phyloP scores from a whole-genome alignment of 1,140 invertebrate species.

The Bombus polaris region DNA sequence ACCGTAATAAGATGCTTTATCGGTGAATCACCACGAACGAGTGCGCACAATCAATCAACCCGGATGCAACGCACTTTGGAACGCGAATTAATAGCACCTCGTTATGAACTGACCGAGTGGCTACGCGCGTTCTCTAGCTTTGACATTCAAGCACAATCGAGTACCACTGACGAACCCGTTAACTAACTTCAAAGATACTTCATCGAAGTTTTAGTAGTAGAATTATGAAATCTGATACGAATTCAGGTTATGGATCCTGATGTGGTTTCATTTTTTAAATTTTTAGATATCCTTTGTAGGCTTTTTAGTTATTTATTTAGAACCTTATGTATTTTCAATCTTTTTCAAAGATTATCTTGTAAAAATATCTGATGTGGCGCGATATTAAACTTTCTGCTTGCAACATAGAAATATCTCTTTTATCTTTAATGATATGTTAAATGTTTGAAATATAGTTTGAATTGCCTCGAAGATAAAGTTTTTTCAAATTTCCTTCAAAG shows the following conservation, averaged over 20 bases:
- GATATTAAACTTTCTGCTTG: too few relatives aligned
- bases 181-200: neutral
- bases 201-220: neutral
- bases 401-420: too few relatives aligned
- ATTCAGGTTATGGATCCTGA: neutral
- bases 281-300: too few relatives aligned
- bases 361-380: too few relatives aligned
- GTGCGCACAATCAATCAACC: conserved; percentile 30
- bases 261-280: neutral
- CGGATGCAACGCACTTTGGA: neutral
- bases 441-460: neutral
- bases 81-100: conserved; percentile 33
- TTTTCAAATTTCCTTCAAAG: neutral
- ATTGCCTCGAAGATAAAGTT: neutral
- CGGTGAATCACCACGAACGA: conserved; percentile 21
- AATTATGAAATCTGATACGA: neutral
- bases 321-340: too few relatives aligned
- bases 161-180: neutral
- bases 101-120: neutral
- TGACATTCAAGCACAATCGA: neutral
- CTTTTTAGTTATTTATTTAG: too few relatives aligned
- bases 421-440: too few relatives aligned
- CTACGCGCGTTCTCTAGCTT: neutral
- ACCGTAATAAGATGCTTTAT: conserved; percentile 52
- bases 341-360: too few relatives aligned